Evolutionary conservation across 2,888 invertebrate species (phyloP).

Genomic region (Mimumesa dahlbomi): DNA sequence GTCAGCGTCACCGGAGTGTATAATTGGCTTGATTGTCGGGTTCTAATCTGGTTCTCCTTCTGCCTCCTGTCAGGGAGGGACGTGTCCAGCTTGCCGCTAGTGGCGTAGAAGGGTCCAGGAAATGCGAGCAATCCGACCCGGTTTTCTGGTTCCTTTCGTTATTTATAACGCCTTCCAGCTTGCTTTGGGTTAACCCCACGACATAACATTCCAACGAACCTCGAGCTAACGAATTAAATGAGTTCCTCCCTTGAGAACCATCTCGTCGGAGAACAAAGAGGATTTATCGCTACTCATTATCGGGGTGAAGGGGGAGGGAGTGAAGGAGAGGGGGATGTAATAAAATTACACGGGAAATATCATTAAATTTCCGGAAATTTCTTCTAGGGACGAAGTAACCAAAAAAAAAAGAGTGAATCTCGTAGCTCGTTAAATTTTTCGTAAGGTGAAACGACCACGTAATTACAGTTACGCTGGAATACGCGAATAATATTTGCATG

Average conservation of each 20-base stretch:
- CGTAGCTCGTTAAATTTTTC: neutral
- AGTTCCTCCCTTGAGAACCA: neutral
- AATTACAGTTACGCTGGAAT: too few species aligned
- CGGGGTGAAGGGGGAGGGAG: too few species aligned
- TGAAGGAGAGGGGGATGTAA: too few species aligned
- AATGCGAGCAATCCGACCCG: conserved; percentile 60
- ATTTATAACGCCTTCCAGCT: conserved; percentile 62
- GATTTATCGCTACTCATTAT: neutral
- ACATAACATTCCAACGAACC: conserved; percentile 20
- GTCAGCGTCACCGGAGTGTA: conserved; percentile 79
- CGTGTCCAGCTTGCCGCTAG: conserved; percentile 62
- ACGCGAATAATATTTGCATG: too few species aligned
- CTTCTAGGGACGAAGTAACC: too few species aligned
- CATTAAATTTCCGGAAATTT: too few species aligned
- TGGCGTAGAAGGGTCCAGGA: conserved; percentile 43
- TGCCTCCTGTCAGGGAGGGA: conserved; percentile 67
- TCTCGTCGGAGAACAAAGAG: neutral
- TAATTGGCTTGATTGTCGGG: conserved; percentile 80
- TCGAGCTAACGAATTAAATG: too few species aligned
- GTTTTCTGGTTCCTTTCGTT: conserved; percentile 63
- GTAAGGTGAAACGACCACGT: neutral
- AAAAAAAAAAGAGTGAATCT: too few species aligned
- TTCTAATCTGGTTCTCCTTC: conserved; percentile 78
- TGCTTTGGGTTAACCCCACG: conserved; percentile 34
- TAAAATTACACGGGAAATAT: neutral